A percentile compares a stretch with the other conserved stretches of the same genome.
Evolutionary conservation across 2,113 vertebrate species (phyloP).

Genomic region (Xenopus laevis): DNA sequence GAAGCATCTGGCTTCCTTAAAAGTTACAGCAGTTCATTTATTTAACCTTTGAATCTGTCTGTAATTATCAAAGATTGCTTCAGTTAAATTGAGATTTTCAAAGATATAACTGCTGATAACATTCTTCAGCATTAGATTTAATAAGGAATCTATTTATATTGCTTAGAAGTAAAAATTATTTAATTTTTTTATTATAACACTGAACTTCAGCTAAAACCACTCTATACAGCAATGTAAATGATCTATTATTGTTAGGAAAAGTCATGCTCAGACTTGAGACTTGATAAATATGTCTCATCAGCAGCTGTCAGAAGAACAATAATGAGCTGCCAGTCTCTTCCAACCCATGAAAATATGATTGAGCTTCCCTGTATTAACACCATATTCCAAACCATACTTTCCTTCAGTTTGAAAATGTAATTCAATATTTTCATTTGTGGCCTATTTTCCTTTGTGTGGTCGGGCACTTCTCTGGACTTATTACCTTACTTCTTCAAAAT

Average conservation of each 20-base stretch:
- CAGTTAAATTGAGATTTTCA: background rate
- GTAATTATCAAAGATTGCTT: background rate
- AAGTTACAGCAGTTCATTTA: no score
- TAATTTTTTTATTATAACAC: no score
- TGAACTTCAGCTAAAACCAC: background rate
- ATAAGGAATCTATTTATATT: no score
- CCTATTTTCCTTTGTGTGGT: no score
- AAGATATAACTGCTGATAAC: background rate
- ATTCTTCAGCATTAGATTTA: background rate
- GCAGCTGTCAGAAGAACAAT: slow-evolving; percentile 23
- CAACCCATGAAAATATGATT: slow-evolving; percentile 3
- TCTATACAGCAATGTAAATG: background rate
- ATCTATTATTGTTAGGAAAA: slow-evolving; percentile 5
- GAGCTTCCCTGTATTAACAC: background rate
- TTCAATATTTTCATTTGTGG: no score
- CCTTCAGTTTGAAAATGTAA: no score
- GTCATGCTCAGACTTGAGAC: slow-evolving; percentile 16
- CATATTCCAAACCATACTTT: background rate
- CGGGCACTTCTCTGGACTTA: no score
- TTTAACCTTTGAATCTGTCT: background rate
- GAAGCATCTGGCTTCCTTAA: no score
- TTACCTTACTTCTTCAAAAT: no score
- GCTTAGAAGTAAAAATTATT: no score
- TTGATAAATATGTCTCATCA: slow-evolving; percentile 31
- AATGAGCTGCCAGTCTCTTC: slow-evolving; percentile 25